Evolutionary conservation across 2,113 vertebrate genomes (phyloP), one percentile per base, ranked within the genome.

Genomic region (Percina caprodes): DNA sequence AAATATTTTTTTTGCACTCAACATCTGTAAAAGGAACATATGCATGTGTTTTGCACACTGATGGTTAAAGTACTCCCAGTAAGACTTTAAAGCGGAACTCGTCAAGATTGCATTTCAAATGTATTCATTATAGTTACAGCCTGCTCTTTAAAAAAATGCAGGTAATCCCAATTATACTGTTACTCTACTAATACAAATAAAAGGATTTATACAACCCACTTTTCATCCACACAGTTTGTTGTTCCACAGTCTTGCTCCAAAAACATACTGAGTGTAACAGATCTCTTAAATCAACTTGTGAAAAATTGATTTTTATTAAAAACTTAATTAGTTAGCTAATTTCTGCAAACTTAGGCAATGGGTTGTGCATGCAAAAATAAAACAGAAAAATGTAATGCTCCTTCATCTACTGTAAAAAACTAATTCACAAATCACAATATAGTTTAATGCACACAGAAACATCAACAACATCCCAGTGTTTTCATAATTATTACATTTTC

Each of bases 251-350:
- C 15, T 21, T 61, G 35, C 30, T 61, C 58, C 58, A 60, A 33
- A 35, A 48, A 73, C 10, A 1, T 8, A 21, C 5, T 33, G 18
- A 55, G 30, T 24, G 21, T 2, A 39, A 13, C 21, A 16, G 7
- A 42, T 56, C 21, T 42, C 14, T 54, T 35, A 58, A 71, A 59
- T 46, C 16, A 21, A 15, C 19, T n/a, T 4, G 13, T 3, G 6
- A 73, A 72, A 48, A 48, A 13, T 13, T 6, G 1, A 0, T 61
- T 52, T 81, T 11, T 8, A 60, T 51, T 24, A n/a, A 42, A 60
- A 56, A 65, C n/a, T 12, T 21, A 46, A 56, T 56, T 46, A 75
- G 14, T 74, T 1, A n/a, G n/a, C n/a, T n/a, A n/a, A 60, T 74
- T 23, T 3, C 15, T 26, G 5, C 35, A 56, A 6, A 19, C 19